Conservation (phyloP, 2,888 invertebrate genomes). For the Campoletis raptor region DNA sequence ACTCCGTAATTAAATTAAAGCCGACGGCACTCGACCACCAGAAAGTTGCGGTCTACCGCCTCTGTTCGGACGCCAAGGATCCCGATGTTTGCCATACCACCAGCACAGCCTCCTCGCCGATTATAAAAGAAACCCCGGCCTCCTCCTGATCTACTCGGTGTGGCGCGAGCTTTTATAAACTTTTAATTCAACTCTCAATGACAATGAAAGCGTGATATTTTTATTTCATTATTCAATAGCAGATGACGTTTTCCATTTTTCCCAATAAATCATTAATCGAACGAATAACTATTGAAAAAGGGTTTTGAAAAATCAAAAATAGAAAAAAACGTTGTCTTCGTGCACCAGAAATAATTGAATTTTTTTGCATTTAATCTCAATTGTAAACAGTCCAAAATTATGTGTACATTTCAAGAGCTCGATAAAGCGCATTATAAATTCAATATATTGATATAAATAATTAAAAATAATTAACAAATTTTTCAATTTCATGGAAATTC, state of each 20-base stretch:
- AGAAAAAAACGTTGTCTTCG: too few species aligned
- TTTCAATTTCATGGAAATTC: not conserved
- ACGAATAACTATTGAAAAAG: not conserved
- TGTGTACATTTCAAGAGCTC: not conserved
- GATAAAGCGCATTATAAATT: not conserved
- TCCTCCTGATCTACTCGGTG: constrained; percentile 27
- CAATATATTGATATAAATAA: not conserved
- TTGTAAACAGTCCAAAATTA: too few species aligned
- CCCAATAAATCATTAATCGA: not conserved
- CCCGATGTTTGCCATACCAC: constrained; percentile 45
- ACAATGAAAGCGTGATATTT: constrained; percentile 14
- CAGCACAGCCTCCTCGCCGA: constrained; percentile 33
- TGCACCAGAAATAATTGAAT: not conserved
- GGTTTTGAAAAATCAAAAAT: too few species aligned
- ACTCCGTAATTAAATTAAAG: constrained; percentile 78
- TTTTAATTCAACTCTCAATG: constrained; percentile 26
- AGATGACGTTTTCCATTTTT: not conserved
- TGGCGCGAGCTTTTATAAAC: constrained; percentile 34
- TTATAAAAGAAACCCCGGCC: constrained; percentile 50
- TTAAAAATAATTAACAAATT: not conserved
- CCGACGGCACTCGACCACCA: constrained; percentile 70
- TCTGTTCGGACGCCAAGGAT: constrained; percentile 53
- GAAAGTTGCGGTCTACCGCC: constrained; percentile 75
- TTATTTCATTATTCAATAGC: not conserved
- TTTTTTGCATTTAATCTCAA: not conserved